Evolutionary conservation across 2,888 invertebrate species (phyloP), one percentile per base, ranked within the genome.

Genomic region (Ornithoptera alexandrae): DNA sequence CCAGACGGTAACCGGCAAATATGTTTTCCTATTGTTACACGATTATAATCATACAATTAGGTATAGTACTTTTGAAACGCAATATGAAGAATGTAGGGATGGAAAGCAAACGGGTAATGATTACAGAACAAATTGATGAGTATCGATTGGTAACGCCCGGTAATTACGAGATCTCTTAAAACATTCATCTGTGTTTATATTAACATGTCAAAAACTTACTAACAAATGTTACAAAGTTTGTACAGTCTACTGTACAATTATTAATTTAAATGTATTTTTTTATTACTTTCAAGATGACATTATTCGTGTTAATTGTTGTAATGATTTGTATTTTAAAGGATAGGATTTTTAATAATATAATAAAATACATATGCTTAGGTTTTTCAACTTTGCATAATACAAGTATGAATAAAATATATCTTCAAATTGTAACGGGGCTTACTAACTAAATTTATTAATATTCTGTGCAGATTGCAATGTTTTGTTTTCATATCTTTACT

Each of bases 61-160:
- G 1, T 7, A 22, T 22, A 2, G 22, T 58, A 58, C 30, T 30
- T 30, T 4, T 22, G 57, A 71, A 72, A 60, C 75, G 75, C 82
- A 3, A 79, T 81, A 81, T 80, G 82, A 75, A 66, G 62, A 62
- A 62, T 67, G 69, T 72, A 70, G 67, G 69, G 72, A 65, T 50
- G 65, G 61, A 59, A 56, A 69, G 62, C 60, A 53, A 50, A 39
- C n/a, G 46, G 63, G 62, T 59, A 70, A 68, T 65, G 70, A 42
- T 65, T 62, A 69, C 66, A 65, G 61, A 66, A 70, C 71, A 63
- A 72, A 72, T 72, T 70, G 71, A 72, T 71, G 62, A 58, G 12
- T 36, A 60, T 69, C 69, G 63, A 73, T 67, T 46, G 68, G 60
- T 65, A 64, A 70, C 68, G 65, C 70, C 68, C 60, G 65, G 67